phyloP scores from a whole-genome alignment of 2,113 vertebrate genomes.

The Aix galericulata region DNA sequence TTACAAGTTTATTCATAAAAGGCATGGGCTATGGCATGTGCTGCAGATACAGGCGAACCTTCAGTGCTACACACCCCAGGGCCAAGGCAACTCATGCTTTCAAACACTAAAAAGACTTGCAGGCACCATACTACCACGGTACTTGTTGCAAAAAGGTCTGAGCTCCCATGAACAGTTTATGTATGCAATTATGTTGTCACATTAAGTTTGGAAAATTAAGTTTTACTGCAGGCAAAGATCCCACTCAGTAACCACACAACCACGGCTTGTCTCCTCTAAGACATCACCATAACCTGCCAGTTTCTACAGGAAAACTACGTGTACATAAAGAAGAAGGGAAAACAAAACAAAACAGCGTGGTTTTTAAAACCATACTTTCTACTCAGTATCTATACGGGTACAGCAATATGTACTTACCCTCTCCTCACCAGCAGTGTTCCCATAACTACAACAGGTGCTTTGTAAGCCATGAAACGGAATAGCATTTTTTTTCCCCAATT shows the following conservation, averaged over 20 bases:
- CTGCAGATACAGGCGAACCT: neutral
- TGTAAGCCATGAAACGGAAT: neutral
- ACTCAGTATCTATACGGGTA: neutral
- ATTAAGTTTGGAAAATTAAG: neutral
- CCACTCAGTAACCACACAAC: neutral
- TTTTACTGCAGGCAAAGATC: conserved; percentile 24
- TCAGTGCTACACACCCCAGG: neutral
- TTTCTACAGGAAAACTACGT: neutral
- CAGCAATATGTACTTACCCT: neutral
- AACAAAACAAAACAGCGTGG: neutral
- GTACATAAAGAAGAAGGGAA: neutral
- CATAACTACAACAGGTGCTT: neutral
- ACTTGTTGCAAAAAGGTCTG: neutral
- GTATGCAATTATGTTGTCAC: neutral
- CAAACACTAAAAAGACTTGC: neutral
- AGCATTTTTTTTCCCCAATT: neutral
- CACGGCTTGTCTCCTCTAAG: neutral
- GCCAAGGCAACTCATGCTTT: neutral
- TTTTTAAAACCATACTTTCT: neutral
- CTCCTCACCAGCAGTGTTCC: neutral
- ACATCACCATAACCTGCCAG: neutral
- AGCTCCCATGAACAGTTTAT: neutral
- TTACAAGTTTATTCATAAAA: neutral
- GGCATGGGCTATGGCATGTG: neutral
- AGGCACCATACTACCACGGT: neutral